phyloP scores from a whole-genome alignment of 2,797 vertebrate species.

The Sebastes hubbsi region DNA sequence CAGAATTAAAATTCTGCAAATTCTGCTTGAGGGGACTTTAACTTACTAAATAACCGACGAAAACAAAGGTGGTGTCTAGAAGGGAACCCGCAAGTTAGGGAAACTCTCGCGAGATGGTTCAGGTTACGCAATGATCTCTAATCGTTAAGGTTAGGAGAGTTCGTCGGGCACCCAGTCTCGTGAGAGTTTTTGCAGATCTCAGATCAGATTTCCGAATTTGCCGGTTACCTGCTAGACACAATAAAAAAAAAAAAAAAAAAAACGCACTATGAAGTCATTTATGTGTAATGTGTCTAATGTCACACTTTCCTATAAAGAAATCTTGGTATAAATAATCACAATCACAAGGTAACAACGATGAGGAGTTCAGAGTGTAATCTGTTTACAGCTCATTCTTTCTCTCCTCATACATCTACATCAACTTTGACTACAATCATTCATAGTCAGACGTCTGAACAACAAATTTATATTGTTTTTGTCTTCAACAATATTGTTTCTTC shows the following conservation, averaged over 20 bases:
- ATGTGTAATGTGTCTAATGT: neutral
- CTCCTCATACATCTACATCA: neutral
- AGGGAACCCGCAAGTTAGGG: too few species aligned
- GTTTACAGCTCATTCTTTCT: neutral
- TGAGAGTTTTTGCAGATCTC: too few species aligned
- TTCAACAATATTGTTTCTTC: neutral
- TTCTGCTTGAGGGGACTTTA: neutral
- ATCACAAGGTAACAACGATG: conserved; percentile 3
- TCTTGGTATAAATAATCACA: conserved; percentile 40
- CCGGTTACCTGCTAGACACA: too few species aligned
- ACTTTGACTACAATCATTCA: neutral
- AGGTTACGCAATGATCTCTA: too few species aligned
- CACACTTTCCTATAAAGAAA: conserved; percentile 10
- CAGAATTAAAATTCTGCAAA: neutral
- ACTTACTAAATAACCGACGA: conserved; percentile 9
- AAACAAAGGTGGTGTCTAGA: neutral
- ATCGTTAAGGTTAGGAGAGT: too few species aligned
- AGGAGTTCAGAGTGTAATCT: neutral
- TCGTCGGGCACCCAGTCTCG: too few species aligned
- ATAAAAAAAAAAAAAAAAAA: too few species aligned
- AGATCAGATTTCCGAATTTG: too few species aligned
- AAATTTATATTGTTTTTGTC: neutral
- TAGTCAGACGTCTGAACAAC: conserved; percentile 4
- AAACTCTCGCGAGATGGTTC: too few species aligned
- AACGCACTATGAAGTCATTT: neutral